Conservation (phyloP, 2,113 vertebrate genomes). For the Brachypteracias leptosomus region DNA sequence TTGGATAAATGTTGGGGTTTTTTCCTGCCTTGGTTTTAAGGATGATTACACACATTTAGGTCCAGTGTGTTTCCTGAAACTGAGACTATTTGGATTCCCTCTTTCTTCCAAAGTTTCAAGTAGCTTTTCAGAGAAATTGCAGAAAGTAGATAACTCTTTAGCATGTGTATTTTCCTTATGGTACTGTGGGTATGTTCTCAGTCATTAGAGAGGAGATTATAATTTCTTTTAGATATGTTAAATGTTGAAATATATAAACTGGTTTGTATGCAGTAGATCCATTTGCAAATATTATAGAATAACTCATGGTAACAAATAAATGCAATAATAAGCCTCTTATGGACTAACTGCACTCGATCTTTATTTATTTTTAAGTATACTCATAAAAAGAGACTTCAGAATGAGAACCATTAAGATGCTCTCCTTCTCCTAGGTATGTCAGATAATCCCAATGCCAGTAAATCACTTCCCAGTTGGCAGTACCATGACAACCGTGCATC, state of each 20-base stretch:
- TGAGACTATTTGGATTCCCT: neutral
- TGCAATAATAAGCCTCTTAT: neutral
- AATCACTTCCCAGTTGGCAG: conserved; percentile 95
- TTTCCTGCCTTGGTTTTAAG: neutral
- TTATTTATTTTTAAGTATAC: neutral
- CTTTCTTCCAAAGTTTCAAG: neutral
- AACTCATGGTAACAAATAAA: neutral
- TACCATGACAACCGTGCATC: conserved; percentile 93
- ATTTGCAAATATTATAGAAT: neutral
- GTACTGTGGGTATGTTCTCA: neutral
- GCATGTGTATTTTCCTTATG: neutral
- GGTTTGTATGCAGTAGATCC: neutral
- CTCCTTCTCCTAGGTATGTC: conserved; percentile 81
- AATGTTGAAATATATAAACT: neutral
- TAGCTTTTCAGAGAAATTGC: neutral
- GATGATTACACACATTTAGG: neutral
- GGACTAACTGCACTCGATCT: neutral
- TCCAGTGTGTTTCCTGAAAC: neutral
- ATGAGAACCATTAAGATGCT: neutral
- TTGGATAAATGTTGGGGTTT: neutral
- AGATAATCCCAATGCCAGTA: conserved; percentile 90
- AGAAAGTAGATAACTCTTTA: neutral
- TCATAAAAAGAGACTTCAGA: neutral
- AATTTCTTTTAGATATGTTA: neutral
- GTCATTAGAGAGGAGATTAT: neutral